phyloP scores from a whole-genome alignment of 2,888 invertebrate species.

The Macrophya annulata region DNA sequence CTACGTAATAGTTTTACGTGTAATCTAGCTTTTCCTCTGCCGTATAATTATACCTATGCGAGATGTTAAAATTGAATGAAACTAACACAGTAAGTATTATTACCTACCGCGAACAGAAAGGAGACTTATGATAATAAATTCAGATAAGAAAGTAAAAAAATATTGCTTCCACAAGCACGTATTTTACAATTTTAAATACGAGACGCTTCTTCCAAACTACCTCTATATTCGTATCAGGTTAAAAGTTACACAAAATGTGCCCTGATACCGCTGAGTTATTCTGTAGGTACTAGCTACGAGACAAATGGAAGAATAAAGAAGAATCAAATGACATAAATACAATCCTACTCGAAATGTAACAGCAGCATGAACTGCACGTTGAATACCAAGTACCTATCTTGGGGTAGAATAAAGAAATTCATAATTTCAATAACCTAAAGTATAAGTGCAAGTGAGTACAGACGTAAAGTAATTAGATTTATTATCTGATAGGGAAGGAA shows the following conservation, averaged over 20 bases:
- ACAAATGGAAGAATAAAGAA: slow-evolving; percentile 25
- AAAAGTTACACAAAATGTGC: slow-evolving; percentile 4
- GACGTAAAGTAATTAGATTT: background rate
- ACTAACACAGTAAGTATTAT: background rate
- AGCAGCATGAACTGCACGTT: slow-evolving; percentile 6
- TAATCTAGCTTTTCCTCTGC: background rate
- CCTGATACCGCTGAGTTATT: slow-evolving; percentile 26
- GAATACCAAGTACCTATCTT: background rate
- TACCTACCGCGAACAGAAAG: background rate
- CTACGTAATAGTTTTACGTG: background rate
- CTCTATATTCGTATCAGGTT: slow-evolving; percentile 22
- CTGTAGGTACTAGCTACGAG: background rate
- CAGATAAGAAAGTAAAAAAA: background rate
- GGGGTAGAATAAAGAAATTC: background rate
- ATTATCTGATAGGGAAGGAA: background rate
- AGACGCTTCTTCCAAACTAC: background rate
- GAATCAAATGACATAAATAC: slow-evolving; percentile 31
- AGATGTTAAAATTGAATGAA: background rate
- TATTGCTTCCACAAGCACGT: background rate
- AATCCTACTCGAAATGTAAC: slow-evolving; percentile 12
- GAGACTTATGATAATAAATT: background rate
- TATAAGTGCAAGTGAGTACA: background rate
- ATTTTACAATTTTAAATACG: slow-evolving; percentile 26
- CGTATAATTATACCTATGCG: background rate
- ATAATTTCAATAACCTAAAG: background rate